These are phyloP conservation scores for Platichthys stellatus DNA, from an alignment of 2,113 vertebrate species.

Conservation along the genomic window DNA sequence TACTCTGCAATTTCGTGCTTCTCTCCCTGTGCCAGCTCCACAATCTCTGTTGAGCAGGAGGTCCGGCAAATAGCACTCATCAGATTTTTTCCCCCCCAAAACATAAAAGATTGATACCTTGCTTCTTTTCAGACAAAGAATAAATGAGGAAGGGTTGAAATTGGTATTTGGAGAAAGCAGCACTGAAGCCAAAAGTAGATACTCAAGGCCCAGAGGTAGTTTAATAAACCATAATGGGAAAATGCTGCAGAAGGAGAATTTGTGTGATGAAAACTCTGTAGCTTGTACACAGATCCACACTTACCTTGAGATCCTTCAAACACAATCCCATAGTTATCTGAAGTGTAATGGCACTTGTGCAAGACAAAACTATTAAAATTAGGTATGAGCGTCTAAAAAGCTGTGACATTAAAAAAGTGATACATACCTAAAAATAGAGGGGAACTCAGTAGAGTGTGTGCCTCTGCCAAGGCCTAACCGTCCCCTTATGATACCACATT, in stretches of 20 bases:
- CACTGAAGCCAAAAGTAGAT: slow-evolving; percentile 72
- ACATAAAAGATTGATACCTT: slow-evolving; percentile 85
- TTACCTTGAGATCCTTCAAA: slow-evolving; percentile 39
- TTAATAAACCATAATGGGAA: slow-evolving; percentile 80
- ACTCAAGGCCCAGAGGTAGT: slow-evolving; percentile 69
- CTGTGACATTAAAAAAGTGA: no score
- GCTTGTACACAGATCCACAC: slow-evolving; percentile 41
- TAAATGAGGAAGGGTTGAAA: slow-evolving; percentile 78
- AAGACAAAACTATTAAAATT: slow-evolving; percentile 25
- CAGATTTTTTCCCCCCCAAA: slow-evolving; percentile 73
- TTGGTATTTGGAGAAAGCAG: slow-evolving; percentile 78
- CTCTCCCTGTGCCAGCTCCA: slow-evolving; percentile 80
- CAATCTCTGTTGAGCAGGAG: slow-evolving; percentile 83
- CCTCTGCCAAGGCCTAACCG: not conserved
- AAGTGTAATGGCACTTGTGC: slow-evolving; percentile 19
- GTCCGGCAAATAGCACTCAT: slow-evolving; percentile 80
- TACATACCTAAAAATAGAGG: no score
- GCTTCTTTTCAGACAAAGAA: slow-evolving; percentile 76
- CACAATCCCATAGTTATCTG: slow-evolving; percentile 25
- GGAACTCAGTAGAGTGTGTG: no score
- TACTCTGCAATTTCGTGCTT: slow-evolving; percentile 90
- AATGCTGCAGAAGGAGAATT: slow-evolving; percentile 56
- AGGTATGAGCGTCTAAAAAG: slow-evolving; percentile 1
- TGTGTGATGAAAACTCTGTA: slow-evolving; percentile 67
- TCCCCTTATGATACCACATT: not conserved